Base-by-base conservation (phyloP, 2,888 invertebrate species). In the Lasioglossum morio region DNA sequence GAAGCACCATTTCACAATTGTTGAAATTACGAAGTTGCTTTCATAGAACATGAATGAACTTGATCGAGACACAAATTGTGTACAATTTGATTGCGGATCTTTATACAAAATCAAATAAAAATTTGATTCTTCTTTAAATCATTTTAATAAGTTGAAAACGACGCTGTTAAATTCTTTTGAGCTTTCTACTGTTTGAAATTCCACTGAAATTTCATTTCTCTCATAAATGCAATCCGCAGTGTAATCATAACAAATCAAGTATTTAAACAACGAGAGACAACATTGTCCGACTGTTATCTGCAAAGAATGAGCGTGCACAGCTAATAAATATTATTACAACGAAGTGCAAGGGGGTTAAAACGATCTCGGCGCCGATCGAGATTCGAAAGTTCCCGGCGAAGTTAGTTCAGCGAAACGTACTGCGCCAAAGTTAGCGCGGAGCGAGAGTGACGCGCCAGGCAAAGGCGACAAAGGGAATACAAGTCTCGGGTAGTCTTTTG, bases 401-500 rank as follows among this genome's bases (percentile, higher is more conserved):
- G 63, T 63, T 63, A 2, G 63, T 63, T 63, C 12, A 63, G 63
- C 63, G 63, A 63, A 63, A 63, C 16, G 63, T 30, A 30, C 23
- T 10, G 53, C 63, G 30, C 16, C 30, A 63, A 27, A 63, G 63
- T 63, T 63, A 63, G 16, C 63, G 30, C 7, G 30, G 27, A 30
- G 16, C 63, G 27, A 16, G 63, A 63, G 48, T 23, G 48, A 2
- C 48, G 48, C 53, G 53, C 8, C n/a, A 23, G 8, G 10, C 23
- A 53, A 63, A 63, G 30, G 63, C 30, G 63, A 63, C 63, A 63
- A 63, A 63, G 63, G 30, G 66, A 66, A 66, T 66, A 19, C 8
- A 66, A 66, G 63, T 63, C 37, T 23, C 70, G 14, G 34, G 23
- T n/a, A 37, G 70, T 66, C 70, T 70, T 70, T 23, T 70, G n/a